phyloP scores from a whole-genome alignment of 2,888 invertebrate genomes.

The Tyria jacobaeae region DNA sequence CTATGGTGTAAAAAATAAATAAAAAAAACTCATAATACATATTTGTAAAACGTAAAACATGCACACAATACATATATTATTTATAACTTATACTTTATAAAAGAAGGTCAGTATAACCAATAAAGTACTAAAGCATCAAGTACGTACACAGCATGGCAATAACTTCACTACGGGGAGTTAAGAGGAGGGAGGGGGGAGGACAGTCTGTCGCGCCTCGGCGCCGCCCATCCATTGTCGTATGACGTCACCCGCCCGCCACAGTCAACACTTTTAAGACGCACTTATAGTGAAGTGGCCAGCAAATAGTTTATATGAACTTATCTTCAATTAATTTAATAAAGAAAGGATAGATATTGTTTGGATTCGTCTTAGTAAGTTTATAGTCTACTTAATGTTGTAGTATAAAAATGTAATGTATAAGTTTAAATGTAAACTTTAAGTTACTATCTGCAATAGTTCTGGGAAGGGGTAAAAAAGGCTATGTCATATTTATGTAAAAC shows the following conservation, averaged over 20 bases:
- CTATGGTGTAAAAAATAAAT: too few relatives aligned
- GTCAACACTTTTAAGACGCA: conserved; percentile 23
- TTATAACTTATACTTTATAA: too few relatives aligned
- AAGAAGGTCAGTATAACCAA: too few relatives aligned
- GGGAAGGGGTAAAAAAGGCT: too few relatives aligned
- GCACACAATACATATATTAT: too few relatives aligned
- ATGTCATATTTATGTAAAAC: too few relatives aligned
- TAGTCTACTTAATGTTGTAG: too few relatives aligned
- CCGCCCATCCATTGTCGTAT: conserved; percentile 63
- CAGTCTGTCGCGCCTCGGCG: conserved; percentile 56
- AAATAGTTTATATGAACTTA: conserved; percentile 14
- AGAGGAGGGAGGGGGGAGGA: conserved; percentile 18
- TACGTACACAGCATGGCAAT: conserved; percentile 28
- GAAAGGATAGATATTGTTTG: background rate
- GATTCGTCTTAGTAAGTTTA: background rate
- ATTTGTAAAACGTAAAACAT: too few relatives aligned
- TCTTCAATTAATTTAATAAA: background rate
- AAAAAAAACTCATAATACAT: too few relatives aligned
- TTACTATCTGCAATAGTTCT: too few relatives aligned
- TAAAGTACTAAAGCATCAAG: conserved; percentile 20
- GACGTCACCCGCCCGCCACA: conserved; percentile 57
- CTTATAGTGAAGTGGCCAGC: conserved; percentile 17
- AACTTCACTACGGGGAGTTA: conserved; percentile 16
- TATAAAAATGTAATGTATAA: too few relatives aligned
- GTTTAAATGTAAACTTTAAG: too few relatives aligned